Conservation (phyloP, 2,888 invertebrate genomes). For the Ectemnius lituratus region DNA sequence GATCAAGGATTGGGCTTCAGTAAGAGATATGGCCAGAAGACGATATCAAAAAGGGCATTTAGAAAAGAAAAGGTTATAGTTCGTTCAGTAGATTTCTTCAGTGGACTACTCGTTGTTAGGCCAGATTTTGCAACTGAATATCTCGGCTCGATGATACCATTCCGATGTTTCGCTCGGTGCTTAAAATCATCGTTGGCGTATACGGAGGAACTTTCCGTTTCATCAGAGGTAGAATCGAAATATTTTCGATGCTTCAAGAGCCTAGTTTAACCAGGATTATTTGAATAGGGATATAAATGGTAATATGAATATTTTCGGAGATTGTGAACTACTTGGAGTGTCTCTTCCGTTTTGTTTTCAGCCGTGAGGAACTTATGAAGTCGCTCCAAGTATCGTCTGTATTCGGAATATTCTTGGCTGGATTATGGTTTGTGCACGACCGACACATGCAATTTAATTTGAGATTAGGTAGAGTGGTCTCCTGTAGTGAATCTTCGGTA, state of each 20-base stretch:
- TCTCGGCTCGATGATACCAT: not conserved
- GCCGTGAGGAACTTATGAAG: constrained; percentile 49
- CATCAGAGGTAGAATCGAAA: constrained; percentile 47
- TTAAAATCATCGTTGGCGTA: constrained; percentile 21
- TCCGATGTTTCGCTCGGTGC: constrained; percentile 16
- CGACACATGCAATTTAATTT: constrained; percentile 52
- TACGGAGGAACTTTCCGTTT: constrained; percentile 40
- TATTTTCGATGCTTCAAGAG: constrained; percentile 34
- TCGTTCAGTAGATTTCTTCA: constrained; percentile 32
- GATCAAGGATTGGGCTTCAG: constrained; percentile 58
- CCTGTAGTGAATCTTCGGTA: constrained; percentile 40
- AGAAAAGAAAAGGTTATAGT: constrained; percentile 56
- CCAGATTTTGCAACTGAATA: constrained; percentile 14
- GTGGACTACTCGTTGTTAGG: constrained; percentile 8
- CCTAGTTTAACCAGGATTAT: constrained; percentile 24
- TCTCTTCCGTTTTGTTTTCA: constrained; percentile 36
- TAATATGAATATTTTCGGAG: not conserved
- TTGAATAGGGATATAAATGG: not conserved
- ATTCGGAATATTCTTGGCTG: constrained; percentile 25
- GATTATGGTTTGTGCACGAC: constrained; percentile 48
- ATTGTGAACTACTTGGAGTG: constrained; percentile 22
- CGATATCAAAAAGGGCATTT: constrained; percentile 66
- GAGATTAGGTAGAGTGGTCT: constrained; percentile 41
- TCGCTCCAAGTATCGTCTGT: constrained; percentile 52
- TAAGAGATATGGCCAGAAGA: constrained; percentile 69